Base-by-base conservation (phyloP, 1,140 invertebrate species). In the Monochamus saltuarius region DNA sequence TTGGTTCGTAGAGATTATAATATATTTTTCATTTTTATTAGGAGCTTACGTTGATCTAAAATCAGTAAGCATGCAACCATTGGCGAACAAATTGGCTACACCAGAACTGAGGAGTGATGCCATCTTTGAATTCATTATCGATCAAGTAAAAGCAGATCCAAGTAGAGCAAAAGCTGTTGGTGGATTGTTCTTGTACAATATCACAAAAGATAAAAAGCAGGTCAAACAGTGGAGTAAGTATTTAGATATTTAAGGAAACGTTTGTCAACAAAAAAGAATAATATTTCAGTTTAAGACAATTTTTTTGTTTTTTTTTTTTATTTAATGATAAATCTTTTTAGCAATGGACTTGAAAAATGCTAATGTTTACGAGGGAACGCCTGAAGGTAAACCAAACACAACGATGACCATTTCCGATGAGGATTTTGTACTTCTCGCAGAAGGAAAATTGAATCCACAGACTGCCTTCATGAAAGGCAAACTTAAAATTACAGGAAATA, bases 401-500 rank as follows among this genome's bases (percentile, higher is more conserved):
- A 94, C 89, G 3, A 77, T 97, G 50, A 94, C 90, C 2, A 78
- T 97, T 17, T 85, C 89, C 13, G 95, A 98, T 79, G 82, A 84
- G 59, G 89, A 95, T 71, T 86, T 97, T 77, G 80, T 95, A 50
- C 83, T 88, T 59, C 82, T 97, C 62, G 89, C 91, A 37, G 73
- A 87, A 22, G 94, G 94, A 19, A 90, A 94, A 78, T 78, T 96
- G 4, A 92, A 91, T 77, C 88, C 94, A 42, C 94, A 96, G 79
- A 83, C 87, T 64, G 93, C 94, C 4, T 97, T 95, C 76, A 90
- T 97, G 87, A 88, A 87, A 73, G 92, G 94, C 17, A 94, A 92
- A 77, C 74, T 97, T 54, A 97, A 97, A 79, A 85, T 97, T 39
- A 85, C 87, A 68, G 95, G 95, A 57, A 96, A 97, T 73, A 88